Evolutionary conservation across 2,888 invertebrate genomes (phyloP), one percentile per base, ranked within the genome.

Genomic region (Mesoligia furuncula): DNA sequence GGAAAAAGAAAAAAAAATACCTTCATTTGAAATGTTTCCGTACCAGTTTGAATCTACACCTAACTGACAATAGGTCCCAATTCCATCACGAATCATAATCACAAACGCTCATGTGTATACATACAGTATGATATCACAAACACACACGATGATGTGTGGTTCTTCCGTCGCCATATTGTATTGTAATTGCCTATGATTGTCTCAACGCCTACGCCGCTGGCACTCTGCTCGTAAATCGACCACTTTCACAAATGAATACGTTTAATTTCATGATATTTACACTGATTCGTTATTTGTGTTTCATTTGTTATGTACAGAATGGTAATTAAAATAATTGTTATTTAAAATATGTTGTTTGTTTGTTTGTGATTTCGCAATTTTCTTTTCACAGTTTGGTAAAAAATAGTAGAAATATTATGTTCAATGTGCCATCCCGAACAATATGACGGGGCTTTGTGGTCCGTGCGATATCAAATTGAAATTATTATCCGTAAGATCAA

Each of bases 161-260:
- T 77, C 81, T 85, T 85, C 48, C 13, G 36, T 24, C 70, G 51
- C 74, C 75, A 81, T 83, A 87, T 81, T 83, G 88, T 85, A 85
- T 77, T 79, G 71, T 85, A 83, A 88, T 80, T 80, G 81, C 73
- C 81, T 83, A 88, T 87, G 84, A 87, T 73, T 77, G 84, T 87
- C 75, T 76, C 67, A 73, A 51, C 78, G 66, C 77, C 75, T 65
- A 70, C 62, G 67, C 66, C 73, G 17, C 54, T 54, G 65, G 17
- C 48, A 45, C 42, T n/a, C n/a, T 11, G 59, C 69, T 64, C 80
- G 68, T 83, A 85, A 80, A 83, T 83, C 64, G 66, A 42, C 48
- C 64, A 69, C 61, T 76, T 74, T 69, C 84, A 83, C 68, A 65
- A 80, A 77, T 73, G 59, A 85, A 77, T 77, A 75, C 83, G 66